Base-by-base conservation (phyloP, 2,113 vertebrate genomes). In the Vulpes vulpes region DNA sequence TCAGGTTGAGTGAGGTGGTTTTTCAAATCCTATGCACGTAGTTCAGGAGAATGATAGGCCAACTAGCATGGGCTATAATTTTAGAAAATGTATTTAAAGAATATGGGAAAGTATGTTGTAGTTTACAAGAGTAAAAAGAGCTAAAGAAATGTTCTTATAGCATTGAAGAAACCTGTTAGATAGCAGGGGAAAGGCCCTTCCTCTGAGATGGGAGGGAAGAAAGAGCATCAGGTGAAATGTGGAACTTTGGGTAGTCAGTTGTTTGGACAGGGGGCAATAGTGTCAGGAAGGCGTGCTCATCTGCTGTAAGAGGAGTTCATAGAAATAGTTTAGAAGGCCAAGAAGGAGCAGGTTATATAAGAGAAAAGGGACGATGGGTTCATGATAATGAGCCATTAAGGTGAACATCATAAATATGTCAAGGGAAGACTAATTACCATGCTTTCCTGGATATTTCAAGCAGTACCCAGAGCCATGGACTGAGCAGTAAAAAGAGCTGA, bases 241-340 rank as follows among this genome's bases (percentile, higher is more conserved):
- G 57, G 35, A 79, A 43, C 62, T 92, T 30, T 60, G 74, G 3
- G 83, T 10, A 11, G 11, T 11, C 80, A 84, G 22, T 19, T 38
- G 7, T 4, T 53, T 64, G n/a, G 59, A 69, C 1, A 43, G 25
- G 17, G 16, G 64, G 30, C 53, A 60, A 76, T 8, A 76, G 11
- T 64, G 27, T 71, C 84, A 92, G 60, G 16, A 76, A 92, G 32
- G 11, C 85, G 4, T 43, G 51, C 23, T 81, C 57, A 32, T 89
- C n/a, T 92, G 14, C 71, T 60, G 3, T 76, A 60, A 35, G 30
- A 43, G 30, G 25, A 88, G 22, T 89, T 79, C 55, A 16, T 79
- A 85, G 89, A 95, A 73, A 59, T n/a, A 74, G 23, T 93, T 95
- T 62, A 94, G 19, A 89, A 67, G 57, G 32, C 4, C n/a, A 49